Evolutionary conservation across 2,888 invertebrate genomes (phyloP), one percentile per base, ranked within the genome.

Genomic region (Cryptophagus acutangulus): DNA sequence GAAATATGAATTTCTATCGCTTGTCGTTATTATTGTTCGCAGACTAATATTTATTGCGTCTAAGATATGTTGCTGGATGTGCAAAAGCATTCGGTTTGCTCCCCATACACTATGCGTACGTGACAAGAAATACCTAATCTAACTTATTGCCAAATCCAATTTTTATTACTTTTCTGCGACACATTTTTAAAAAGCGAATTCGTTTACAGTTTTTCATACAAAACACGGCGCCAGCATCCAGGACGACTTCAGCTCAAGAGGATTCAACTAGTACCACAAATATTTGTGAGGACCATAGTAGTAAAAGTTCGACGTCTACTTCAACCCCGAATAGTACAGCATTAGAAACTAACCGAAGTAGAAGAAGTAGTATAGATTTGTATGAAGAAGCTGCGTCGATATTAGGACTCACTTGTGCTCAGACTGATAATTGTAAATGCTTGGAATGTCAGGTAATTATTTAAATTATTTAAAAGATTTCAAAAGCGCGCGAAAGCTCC

Each of bases 351-450:
- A 15, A 16, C 16, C 54, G 54, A 36, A 62, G 56, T 42, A 52
- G 65, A 41, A 54, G 62, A 39, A 64, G 53, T 50, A 66, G 65
- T 55, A 58, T 69, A 56, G 68, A 67, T 40, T 54, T 69, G 5
- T 69, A 69, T 52, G 63, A 67, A 43, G 68, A 69, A 49, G 68
- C 68, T 2, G 67, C 68, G 17, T 57, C 67, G 10, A 69, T 69
- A 41, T 55, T 69, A 43, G 67, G 68, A 37, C 54, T 69, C 30
- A 67, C 65, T 17, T 69, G 68, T 46, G 59, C 65, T 36, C 64
- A 67, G 54, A 69, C 68, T 31, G 65, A 69, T 49, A 63, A 66
- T 50, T 69, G 68, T 55, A 66, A 65, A 51, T 69, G 68, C 51
- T 59, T 69, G 60, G 68, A 69, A 50, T 69, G 68, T 55, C 68